Conservation (phyloP, 2,888 invertebrate genomes). For the Phaonia tiefii region DNA sequence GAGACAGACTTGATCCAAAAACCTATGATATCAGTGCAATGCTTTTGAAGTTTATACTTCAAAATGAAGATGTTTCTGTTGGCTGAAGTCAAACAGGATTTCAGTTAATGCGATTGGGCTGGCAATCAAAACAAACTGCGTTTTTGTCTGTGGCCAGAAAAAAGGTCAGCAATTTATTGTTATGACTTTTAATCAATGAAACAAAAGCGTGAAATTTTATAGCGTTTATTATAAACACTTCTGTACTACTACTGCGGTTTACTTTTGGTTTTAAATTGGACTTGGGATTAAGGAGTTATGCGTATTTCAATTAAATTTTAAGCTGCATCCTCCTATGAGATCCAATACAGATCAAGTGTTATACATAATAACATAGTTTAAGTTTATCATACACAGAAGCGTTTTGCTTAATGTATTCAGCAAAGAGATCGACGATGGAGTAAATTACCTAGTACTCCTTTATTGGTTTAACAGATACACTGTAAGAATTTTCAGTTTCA, state of each 20-base stretch:
- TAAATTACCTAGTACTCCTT: too few species aligned
- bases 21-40: conserved; percentile 14
- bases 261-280: conserved; percentile 9
- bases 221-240: conserved; percentile 48
- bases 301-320: conserved; percentile 33
- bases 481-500: too few species aligned
- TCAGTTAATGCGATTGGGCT: background rate
- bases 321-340: background rate
- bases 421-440: too few species aligned
- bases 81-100: conserved; percentile 14
- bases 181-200: conserved; percentile 59
- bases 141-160: background rate
- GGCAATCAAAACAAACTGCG: background rate
- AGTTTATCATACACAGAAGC: background rate
- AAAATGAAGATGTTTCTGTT: background rate
- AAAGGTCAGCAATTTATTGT: conserved; percentile 46
- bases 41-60: background rate
- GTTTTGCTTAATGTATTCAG: too few species aligned
- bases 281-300: conserved; percentile 23
- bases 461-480: too few species aligned
- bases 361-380: conserved; percentile 11
- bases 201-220: conserved; percentile 47
- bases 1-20: background rate
- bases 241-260: conserved; percentile 1
- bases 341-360: background rate